Evolutionary conservation across 2,888 invertebrate species (phyloP), one percentile per base, ranked within the genome.

Genomic region (Gastrophysa polygoni): DNA sequence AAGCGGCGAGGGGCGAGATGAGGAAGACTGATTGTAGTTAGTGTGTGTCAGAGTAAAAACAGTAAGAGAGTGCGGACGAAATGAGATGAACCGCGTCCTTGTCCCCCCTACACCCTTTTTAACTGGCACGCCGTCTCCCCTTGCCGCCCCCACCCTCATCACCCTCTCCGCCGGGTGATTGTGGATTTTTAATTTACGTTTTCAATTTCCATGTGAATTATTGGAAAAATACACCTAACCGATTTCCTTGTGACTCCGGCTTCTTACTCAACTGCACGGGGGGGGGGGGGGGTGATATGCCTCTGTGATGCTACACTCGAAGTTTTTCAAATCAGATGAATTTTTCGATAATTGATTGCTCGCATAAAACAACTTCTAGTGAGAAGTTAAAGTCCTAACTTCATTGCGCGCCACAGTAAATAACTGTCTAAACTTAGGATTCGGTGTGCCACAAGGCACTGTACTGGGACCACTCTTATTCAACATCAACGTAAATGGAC

Each of bases 51-150:
- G 80, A 77, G 79, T 78, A 79, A 79, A 80, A 80, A 80, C 79
- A 80, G 76, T 80, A 81, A 86, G 86, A 85, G 86, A 86, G 86
- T 84, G 85, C 85, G 86, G 86, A 85, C 85, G 85, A 85, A 85
- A 86, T 85, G 86, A 85, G 85, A 85, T 86, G 86, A 86, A 85
- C 84, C n/a, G 3, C 84, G 83, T 82, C 81, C 76, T 80, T 80
- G 79, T 75, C 73, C 73, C 74, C 73, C 66, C 54, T 38, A 43
- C 38, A 43, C 43, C 54, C 54, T 54, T 54, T 54, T 43, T 54
- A 21, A 44, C 54, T 43, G 16, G 34, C 38, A 51, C 29, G n/a
- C n/a, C n/a, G n/a, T n/a, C n/a, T n/a, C 24, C 24, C 24, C 66
- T 66, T 64, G 49, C 61, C 67, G 56, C 69, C 69, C 61, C 67